Base-by-base conservation (phyloP, 1,140 invertebrate species). In the Drosophila miranda region DNA sequence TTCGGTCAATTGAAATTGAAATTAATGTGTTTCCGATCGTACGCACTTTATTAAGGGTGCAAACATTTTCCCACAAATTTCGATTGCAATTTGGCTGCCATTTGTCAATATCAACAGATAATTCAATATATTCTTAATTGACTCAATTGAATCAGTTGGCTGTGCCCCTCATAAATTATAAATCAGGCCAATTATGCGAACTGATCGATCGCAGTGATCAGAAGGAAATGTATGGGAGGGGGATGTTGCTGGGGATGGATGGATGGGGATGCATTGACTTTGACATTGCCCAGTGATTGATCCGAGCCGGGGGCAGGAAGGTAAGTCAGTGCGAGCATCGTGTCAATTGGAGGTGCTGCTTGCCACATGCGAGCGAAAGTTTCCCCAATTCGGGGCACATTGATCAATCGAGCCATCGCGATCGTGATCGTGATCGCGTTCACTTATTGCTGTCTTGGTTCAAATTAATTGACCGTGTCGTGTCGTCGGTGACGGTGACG, bases 71-170 rank as follows among this genome's bases (percentile, higher is more conserved):
- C 59, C 78, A 81, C 80, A 60, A 38, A 49, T 74, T 74, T 49
- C 49, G 69, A 82, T 78, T 81, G 78, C 62, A 68, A 81, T 78
- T 69, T 78, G 34, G 34, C 68, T 78, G 79, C 78, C 69, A 81
- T 81, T 81, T 82, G 76, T 81, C 78, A 81, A 81, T 81, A 81
- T 81, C 79, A 82, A 82, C 79, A 78, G 70, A 82, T 83, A 82
- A 82, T 83, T 82, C 63, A 82, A 82, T 83, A 83, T 78, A 66
- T 66, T 53, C 74, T 77, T 64, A 82, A 82, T 82, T 82, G 75
- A 82, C 43, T 82, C 78, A 82, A 83, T 82, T 82, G 78, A 82
- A 83, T 83, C 79, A 75, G 52, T 70, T 59, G 56, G 51, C 66
- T 51, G 48, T 45, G 63, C 43, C 42, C 68, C 51, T 78, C 78